Percentiles rank a stretch among this genome's conserved stretches.
These are phyloP conservation scores for Arge pagana DNA, from an alignment of 2,888 invertebrate species.

Conservation along the genomic window DNA sequence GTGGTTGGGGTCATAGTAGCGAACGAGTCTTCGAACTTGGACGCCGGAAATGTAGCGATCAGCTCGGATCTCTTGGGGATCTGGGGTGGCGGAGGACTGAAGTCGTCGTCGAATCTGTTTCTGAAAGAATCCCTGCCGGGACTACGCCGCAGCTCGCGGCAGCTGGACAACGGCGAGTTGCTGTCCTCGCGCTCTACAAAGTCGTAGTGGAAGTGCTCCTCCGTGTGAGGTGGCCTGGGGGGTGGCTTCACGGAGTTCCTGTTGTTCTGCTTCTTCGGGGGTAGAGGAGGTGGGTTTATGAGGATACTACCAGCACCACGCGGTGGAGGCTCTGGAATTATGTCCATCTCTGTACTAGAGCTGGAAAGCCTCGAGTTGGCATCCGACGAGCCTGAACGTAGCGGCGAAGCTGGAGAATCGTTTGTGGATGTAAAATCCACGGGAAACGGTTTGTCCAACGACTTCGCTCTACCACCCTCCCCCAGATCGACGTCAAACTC, in stretches of 20 bases:
- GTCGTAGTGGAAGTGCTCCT: conserved; percentile 62
- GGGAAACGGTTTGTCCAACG: conserved; percentile 49
- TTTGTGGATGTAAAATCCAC: conserved; percentile 47
- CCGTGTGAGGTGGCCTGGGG: conserved; percentile 66
- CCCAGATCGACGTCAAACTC: conserved; percentile 46
- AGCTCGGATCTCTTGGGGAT: conserved; percentile 39
- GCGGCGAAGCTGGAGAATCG: conserved; percentile 48
- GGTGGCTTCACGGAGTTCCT: conserved; percentile 68
- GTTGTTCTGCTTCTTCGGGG: conserved; percentile 71
- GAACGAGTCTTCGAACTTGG: conserved; percentile 51
- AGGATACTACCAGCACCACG: conserved; percentile 67
- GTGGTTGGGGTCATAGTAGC: conserved; percentile 41
- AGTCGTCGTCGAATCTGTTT: conserved; percentile 51
- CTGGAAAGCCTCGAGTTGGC: conserved; percentile 48
- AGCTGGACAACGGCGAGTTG: conserved; percentile 36
- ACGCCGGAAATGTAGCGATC: conserved; percentile 32
- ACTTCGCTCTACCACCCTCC: conserved; percentile 33
- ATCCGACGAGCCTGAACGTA: conserved; percentile 49
- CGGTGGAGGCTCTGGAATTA: conserved; percentile 71
- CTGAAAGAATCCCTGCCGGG: conserved; percentile 33
- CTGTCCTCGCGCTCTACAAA: conserved; percentile 61
- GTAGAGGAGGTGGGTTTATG: conserved; percentile 73
- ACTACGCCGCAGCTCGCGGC: conserved; percentile 29
- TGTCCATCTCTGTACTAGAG: conserved; percentile 54
- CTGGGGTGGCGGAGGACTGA: conserved; percentile 47